These are phyloP conservation scores for Barbus barbus DNA, from an alignment of 2,113 vertebrate genomes.

Conservation along the genomic window DNA sequence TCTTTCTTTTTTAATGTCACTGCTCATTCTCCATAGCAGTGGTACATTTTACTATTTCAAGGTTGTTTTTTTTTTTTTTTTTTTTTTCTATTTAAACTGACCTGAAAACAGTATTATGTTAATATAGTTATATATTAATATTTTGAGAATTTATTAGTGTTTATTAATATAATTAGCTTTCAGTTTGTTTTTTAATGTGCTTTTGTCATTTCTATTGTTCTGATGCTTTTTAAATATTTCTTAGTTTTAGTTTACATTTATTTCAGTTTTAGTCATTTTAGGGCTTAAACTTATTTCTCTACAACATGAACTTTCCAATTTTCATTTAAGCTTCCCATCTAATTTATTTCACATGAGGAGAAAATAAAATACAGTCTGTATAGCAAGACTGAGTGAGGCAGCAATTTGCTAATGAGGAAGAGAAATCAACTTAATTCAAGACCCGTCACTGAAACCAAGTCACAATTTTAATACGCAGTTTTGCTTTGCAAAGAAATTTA, in stretches of 20 bases:
- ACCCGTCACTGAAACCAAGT: neutral
- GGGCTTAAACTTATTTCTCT: neutral
- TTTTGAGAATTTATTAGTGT: neutral
- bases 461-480: neutral
- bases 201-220: neutral
- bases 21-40: too few relatives aligned
- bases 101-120: neutral
- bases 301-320: neutral
- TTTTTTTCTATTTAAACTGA: too few relatives aligned
- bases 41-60: too few relatives aligned
- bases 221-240: neutral
- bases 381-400: neutral
- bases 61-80: too few relatives aligned
- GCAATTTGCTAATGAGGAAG: constrained; percentile 8
- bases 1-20: too few relatives aligned
- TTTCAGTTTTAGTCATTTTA: neutral
- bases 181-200: neutral
- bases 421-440: neutral
- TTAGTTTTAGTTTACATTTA: neutral
- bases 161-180: neutral
- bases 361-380: neutral
- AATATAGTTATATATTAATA: neutral
- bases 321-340: neutral
- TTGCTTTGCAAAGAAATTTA: neutral
- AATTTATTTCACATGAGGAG: neutral